A percentile compares a stretch with the other conserved stretches of the same genome.
These are phyloP conservation scores for Perodicticus potto DNA, from an alignment of 2,797 vertebrate species.

Conservation along the genomic window DNA sequence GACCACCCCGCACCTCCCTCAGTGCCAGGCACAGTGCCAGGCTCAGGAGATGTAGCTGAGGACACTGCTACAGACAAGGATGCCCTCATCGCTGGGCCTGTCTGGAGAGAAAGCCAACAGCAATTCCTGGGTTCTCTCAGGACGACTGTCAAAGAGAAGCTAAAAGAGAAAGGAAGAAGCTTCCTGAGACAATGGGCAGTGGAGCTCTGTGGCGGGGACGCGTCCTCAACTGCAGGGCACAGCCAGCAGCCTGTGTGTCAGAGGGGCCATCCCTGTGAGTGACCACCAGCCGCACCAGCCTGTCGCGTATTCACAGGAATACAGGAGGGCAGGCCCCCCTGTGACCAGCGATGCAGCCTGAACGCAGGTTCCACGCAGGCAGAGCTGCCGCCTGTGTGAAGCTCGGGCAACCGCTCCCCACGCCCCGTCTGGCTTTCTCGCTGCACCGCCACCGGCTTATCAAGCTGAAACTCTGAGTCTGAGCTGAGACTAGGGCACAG, in stretches of 20 bases:
- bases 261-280: fast-evolving
- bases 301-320: neutral
- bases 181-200: fast-evolving
- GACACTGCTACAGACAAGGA: too few species aligned
- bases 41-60: neutral
- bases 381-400: fast-evolving
- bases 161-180: too few species aligned
- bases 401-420: fast-evolving
- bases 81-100: fast-evolving
- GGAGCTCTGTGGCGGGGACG: too few species aligned
- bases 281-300: fast-evolving
- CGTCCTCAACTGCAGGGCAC: neutral
- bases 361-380: too few species aligned
- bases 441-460: fast-evolving
- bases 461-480: neutral
- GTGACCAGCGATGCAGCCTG: fast-evolving
- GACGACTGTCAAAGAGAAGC: neutral
- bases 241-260: too few species aligned
- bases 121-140: too few species aligned
- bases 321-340: fast-evolving
- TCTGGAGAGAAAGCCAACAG: neutral
- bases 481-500: neutral
- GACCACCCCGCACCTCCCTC: too few species aligned
- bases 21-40: neutral
- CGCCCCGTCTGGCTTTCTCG: fast-evolving